phyloP scores from a whole-genome alignment of 1,140 invertebrate genomes.

The Danaus melanippus region DNA sequence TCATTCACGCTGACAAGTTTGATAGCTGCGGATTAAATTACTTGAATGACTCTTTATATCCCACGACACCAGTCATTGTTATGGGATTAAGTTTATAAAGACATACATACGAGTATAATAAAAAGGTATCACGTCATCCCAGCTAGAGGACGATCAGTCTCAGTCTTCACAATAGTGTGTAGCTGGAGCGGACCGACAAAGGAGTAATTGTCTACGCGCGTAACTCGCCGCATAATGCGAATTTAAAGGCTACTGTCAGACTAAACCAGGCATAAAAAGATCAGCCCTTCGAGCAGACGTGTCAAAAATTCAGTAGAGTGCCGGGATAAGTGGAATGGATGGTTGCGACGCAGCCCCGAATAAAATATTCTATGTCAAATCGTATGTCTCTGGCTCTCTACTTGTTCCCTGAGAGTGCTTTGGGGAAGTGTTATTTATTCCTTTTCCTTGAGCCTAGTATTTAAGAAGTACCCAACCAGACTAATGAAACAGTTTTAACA shows the following conservation, averaged over 20 bases:
- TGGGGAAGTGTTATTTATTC: constrained; percentile 67
- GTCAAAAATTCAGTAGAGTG: constrained; percentile 69
- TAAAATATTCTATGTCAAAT: constrained; percentile 70
- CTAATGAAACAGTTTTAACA: too few relatives aligned
- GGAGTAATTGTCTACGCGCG: constrained; percentile 26
- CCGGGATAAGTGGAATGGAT: constrained; percentile 67
- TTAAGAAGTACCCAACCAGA: too few relatives aligned
- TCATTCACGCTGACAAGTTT: too few relatives aligned
- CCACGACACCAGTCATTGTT: too few relatives aligned
- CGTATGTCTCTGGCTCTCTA: constrained; percentile 66
- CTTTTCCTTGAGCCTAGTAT: constrained; percentile 22
- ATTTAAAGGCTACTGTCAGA: constrained; percentile 55
- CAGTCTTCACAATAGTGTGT: constrained; percentile 20
- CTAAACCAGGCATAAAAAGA: constrained; percentile 59
- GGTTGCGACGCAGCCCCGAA: constrained; percentile 48
- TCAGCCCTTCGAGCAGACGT: constrained; percentile 44
- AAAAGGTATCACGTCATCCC: constrained; percentile 16
- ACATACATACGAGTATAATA: not conserved
- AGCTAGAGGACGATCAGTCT: constrained; percentile 20
- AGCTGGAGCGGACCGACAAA: constrained; percentile 21
- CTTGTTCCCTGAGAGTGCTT: constrained; percentile 62
- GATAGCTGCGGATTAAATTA: too few relatives aligned
- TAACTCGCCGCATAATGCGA: constrained; percentile 43
- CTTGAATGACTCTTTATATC: too few relatives aligned
- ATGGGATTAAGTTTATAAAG: constrained; percentile 1